These are phyloP conservation scores for Cheilosia pagana DNA, from an alignment of 2,888 invertebrate genomes.

Conservation along the genomic window DNA sequence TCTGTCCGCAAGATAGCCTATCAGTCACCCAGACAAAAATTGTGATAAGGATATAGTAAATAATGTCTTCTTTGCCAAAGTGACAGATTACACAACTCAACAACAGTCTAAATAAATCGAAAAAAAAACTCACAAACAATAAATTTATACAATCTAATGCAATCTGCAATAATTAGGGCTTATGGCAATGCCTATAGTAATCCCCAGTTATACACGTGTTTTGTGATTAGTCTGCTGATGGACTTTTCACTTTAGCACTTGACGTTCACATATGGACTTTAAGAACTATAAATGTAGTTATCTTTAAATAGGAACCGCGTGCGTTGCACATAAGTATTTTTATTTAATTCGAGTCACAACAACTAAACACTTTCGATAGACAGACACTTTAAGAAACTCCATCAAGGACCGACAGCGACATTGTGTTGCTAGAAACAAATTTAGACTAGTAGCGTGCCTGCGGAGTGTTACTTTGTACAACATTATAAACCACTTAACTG, in stretches of 20 bases:
- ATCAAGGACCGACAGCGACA: not conserved
- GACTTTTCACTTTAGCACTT: too few species aligned
- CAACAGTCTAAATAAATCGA: not conserved
- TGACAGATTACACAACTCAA: not conserved
- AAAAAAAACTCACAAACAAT: not conserved
- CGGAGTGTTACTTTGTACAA: not conserved
- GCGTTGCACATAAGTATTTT: too few species aligned
- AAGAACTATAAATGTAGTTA: too few species aligned
- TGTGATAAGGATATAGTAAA: slow-evolving; percentile 42
- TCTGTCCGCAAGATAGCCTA: too few species aligned
- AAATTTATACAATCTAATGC: slow-evolving; percentile 7
- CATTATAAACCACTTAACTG: slow-evolving; percentile 6
- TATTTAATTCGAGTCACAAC: too few species aligned
- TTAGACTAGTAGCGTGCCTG: slow-evolving; percentile 30
- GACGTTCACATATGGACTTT: too few species aligned
- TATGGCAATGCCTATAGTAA: not conserved
- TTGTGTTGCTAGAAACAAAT: slow-evolving; percentile 5
- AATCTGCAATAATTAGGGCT: slow-evolving; percentile 3
- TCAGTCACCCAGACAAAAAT: slow-evolving; percentile 14
- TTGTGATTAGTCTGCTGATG: too few species aligned
- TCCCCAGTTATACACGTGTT: too few species aligned
- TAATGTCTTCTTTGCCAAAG: not conserved
- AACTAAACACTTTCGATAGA: too few species aligned
- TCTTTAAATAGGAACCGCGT: too few species aligned
- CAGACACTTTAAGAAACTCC: not conserved